A percentile compares a stretch with the other conserved stretches of the same genome.
Evolutionary conservation across 2,888 invertebrate genomes (phyloP).

Genomic region (Ptilodon capucinus): DNA sequence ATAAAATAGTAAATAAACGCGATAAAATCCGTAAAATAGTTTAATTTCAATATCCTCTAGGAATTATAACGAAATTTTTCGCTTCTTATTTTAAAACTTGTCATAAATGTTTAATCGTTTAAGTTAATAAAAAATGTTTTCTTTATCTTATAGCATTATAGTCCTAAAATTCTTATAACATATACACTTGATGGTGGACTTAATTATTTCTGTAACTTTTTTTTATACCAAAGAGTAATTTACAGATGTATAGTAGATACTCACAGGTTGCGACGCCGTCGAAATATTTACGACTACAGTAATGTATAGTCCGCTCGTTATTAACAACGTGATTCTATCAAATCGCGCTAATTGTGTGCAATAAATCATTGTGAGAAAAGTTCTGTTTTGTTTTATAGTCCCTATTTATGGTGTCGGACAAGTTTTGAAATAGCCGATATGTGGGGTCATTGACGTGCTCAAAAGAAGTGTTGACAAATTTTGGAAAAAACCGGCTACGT

Average conservation of each 20-base stretch:
- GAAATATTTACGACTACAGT: constrained; percentile 58
- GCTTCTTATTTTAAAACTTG: too few relatives aligned
- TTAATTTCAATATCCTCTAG: too few relatives aligned
- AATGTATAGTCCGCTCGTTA: constrained; percentile 55
- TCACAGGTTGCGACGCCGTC: constrained; percentile 42
- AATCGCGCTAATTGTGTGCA: constrained; percentile 63
- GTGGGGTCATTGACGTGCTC: constrained; percentile 23
- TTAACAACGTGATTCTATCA: constrained; percentile 62
- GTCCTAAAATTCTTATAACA: too few relatives aligned
- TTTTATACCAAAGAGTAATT: background rate
- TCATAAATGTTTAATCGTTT: too few relatives aligned
- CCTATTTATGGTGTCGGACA: constrained; percentile 39
- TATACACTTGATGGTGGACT: too few relatives aligned
- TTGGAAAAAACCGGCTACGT: too few relatives aligned
- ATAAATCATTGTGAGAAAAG: constrained; percentile 43
- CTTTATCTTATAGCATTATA: too few relatives aligned
- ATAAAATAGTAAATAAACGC: too few relatives aligned
- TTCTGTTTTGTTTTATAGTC: constrained; percentile 31
- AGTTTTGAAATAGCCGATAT: constrained; percentile 33
- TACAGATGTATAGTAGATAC: constrained; percentile 10
- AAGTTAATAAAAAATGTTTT: too few relatives aligned
- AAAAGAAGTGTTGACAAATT: background rate
- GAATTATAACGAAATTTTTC: too few relatives aligned
- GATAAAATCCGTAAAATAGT: too few relatives aligned
- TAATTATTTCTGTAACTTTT: too few relatives aligned